A percentile compares a stretch with the other conserved stretches of the same genome.
Conservation (phyloP, 2,113 vertebrate species). For the Strix aluco region DNA sequence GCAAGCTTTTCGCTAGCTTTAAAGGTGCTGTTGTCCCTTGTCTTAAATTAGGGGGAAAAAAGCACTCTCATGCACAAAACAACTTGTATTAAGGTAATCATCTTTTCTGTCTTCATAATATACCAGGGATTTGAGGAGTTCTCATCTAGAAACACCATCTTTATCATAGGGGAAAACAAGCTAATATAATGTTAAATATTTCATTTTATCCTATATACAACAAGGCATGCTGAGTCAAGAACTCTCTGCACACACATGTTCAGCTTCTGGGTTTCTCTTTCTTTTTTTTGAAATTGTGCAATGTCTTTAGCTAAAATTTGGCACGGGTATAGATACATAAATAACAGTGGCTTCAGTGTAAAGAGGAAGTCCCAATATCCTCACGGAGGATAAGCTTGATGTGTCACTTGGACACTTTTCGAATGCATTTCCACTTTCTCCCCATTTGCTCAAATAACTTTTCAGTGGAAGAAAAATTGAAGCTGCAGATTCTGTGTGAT, state of each 20-base stretch:
- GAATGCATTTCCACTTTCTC: conserved; percentile 44
- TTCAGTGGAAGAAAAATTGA: conserved; percentile 21
- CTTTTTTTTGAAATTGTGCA: not conserved
- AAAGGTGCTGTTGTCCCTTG: not conserved
- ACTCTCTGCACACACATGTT: not conserved
- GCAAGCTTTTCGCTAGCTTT: accelerated
- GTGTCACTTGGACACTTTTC: conserved; percentile 34
- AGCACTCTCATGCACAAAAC: not conserved
- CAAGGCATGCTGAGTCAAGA: conserved; percentile 13
- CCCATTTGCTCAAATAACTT: conserved; percentile 55
- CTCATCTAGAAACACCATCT: not conserved
- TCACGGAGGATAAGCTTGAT: conserved; percentile 14
- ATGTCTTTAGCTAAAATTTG: conserved; percentile 46
- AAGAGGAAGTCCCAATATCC: conserved; percentile 30
- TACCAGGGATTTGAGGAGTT: not conserved
- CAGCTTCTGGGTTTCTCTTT: not conserved
- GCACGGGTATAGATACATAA: conserved; percentile 6
- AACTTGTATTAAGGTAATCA: not conserved
- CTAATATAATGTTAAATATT: not conserved
- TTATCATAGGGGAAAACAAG: not conserved
- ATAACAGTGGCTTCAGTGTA: conserved; percentile 15
- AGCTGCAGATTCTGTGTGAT: conserved; percentile 22
- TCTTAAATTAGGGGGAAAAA: not conserved
- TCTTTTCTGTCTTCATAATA: not conserved
- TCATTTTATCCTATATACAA: not conserved